Conservation (phyloP, 2,113 vertebrate species). For the Zootoca vivipara region DNA sequence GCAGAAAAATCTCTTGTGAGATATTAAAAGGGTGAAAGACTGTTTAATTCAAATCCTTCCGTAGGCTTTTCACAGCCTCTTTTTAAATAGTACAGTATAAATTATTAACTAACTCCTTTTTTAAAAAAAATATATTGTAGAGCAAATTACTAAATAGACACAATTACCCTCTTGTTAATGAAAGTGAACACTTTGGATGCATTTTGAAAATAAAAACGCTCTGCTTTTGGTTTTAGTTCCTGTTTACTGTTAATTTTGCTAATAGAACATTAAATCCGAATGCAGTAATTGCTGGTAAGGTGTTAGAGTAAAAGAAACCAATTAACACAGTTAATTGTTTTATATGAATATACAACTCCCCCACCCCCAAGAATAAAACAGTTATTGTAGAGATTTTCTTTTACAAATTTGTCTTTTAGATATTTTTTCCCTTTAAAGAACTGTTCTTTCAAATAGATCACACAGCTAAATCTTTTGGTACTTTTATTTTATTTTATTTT, state of each 20-base stretch:
- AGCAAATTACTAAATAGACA: slow-evolving; percentile 85
- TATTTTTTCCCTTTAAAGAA: accelerated
- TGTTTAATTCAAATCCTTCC: slow-evolving; percentile 88
- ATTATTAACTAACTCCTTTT: slow-evolving; percentile 83
- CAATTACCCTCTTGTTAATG: slow-evolving; percentile 82
- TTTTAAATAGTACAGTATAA: slow-evolving; percentile 86
- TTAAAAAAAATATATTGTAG: slow-evolving; percentile 60
- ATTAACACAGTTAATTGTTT: slow-evolving; percentile 34
- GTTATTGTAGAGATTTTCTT: background rate
- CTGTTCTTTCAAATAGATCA: background rate
- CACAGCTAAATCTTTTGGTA: slow-evolving; percentile 26
- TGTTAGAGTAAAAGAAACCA: slow-evolving; percentile 33
- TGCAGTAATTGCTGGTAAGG: slow-evolving; percentile 35
- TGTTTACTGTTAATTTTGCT: slow-evolving; percentile 72
- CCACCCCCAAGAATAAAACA: accelerated
- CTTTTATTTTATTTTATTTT: background rate
- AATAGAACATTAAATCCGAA: slow-evolving; percentile 12
- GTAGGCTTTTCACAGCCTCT: slow-evolving; percentile 81
- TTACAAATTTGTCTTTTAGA: background rate
- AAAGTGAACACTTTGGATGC: slow-evolving; percentile 70
- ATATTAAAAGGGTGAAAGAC: slow-evolving; percentile 89
- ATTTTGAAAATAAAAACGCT: slow-evolving; percentile 70
- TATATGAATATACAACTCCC: slow-evolving; percentile 39
- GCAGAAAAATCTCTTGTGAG: slow-evolving; percentile 87
- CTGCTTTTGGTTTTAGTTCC: slow-evolving; percentile 70